Evolutionary conservation across 2,797 vertebrate species (phyloP).

Genomic region (Semaprochilodus insignis): DNA sequence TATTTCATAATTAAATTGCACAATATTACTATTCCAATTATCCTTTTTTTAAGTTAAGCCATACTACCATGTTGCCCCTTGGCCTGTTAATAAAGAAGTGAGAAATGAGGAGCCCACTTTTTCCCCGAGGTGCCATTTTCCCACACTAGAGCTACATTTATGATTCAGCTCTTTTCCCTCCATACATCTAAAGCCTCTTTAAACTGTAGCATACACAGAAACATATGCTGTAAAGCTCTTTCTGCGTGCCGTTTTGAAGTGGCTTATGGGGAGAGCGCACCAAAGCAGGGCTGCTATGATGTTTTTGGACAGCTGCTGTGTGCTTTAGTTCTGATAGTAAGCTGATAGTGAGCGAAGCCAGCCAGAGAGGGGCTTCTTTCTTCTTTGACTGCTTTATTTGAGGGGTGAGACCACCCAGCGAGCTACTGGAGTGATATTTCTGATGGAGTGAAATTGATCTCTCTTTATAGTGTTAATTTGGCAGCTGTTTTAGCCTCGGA

Average conservation of each 20-base stretch:
- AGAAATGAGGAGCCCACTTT: background rate
- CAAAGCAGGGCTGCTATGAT: background rate
- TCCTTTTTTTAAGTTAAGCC: too few species aligned
- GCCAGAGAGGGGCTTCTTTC: background rate
- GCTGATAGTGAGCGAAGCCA: background rate
- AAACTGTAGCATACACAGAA: background rate
- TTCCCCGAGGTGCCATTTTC: background rate
- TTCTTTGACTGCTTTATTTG: background rate
- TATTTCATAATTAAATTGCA: too few species aligned
- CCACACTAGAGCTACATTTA: conserved; percentile 1
- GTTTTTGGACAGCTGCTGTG: conserved; percentile 5
- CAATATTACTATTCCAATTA: too few species aligned
- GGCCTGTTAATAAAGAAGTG: background rate
- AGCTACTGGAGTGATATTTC: background rate
- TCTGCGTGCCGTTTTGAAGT: background rate
- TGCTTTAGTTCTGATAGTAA: conserved; percentile 13
- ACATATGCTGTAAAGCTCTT: background rate
- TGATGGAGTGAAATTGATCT: background rate
- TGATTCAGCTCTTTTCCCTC: background rate
- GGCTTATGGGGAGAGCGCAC: background rate
- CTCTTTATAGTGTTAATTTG: background rate
- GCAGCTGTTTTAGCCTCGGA: background rate
- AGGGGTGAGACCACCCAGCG: background rate
- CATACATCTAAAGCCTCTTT: conserved; percentile 1
- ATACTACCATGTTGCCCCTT: background rate